phyloP scores from a whole-genome alignment of 2,797 vertebrate genomes.

The Platyrinchus mystaceus region DNA sequence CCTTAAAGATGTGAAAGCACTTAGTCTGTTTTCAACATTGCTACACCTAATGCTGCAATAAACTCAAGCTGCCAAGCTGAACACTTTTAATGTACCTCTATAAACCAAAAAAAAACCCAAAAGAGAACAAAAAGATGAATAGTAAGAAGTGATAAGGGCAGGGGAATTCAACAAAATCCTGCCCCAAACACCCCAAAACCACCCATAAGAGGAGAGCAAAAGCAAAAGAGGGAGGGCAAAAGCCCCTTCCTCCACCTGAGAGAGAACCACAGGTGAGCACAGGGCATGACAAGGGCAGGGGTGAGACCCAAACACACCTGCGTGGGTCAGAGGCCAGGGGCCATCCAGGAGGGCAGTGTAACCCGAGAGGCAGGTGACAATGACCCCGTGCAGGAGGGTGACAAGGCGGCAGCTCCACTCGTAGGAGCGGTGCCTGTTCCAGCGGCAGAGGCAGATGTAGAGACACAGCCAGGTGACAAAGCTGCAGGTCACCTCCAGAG shows the following conservation, averaged over 20 bases:
- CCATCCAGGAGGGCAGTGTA: conserved; percentile 90
- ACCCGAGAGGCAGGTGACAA: conserved; percentile 84
- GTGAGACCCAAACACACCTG: conserved; percentile 78
- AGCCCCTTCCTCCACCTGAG: background rate
- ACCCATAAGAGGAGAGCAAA: background rate
- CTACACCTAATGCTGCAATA: background rate
- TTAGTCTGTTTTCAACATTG: background rate
- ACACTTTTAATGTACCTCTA: background rate
- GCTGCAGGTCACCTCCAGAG: conserved; percentile 78
- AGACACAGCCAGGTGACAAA: conserved; percentile 83
- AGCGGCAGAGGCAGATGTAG: conserved; percentile 79
- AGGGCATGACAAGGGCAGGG: background rate
- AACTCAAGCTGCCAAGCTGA: background rate
- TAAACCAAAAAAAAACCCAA: background rate
- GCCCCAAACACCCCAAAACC: no score
- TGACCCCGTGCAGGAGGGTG: conserved; percentile 87
- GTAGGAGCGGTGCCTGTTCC: conserved; percentile 76
- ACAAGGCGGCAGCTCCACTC: conserved; percentile 96
- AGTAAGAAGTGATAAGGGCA: background rate
- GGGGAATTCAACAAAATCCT: background rate
- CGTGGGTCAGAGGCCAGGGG: conserved; percentile 91
- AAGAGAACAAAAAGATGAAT: background rate
- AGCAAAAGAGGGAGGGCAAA: background rate
- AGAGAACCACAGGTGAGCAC: background rate
- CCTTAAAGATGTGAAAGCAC: background rate